Conservation (phyloP, 2,888 invertebrate genomes). For the Lamellibrachia satsuma region DNA sequence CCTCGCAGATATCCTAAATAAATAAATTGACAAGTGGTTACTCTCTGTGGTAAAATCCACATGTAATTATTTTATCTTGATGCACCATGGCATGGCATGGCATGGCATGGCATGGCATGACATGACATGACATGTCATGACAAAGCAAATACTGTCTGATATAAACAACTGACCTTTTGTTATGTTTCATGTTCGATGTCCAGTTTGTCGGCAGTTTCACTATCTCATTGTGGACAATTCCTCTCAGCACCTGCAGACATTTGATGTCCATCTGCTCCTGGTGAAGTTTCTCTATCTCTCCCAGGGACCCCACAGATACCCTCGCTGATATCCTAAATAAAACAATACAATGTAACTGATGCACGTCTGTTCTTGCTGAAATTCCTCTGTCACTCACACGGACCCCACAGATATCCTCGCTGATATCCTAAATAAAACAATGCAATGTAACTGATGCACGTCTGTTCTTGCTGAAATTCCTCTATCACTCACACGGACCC, state of each 20-base stretch:
- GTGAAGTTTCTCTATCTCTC: constrained; percentile 49
- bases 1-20: too few species aligned
- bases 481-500: too few species aligned
- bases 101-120: too few species aligned
- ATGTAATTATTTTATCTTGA: too few species aligned
- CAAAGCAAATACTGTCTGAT: not conserved
- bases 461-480: too few species aligned
- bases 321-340: constrained; percentile 39
- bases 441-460: too few species aligned
- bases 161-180: not conserved
- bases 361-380: not conserved
- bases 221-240: constrained; percentile 64
- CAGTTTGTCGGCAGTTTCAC: constrained; percentile 60
- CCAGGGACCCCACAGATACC: constrained; percentile 33
- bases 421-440: not conserved
- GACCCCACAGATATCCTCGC: not conserved
- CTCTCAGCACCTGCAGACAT: constrained; percentile 62
- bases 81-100: too few species aligned
- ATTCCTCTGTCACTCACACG: too few species aligned
- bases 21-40: too few species aligned
- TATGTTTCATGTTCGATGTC: constrained; percentile 36
- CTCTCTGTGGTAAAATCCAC: too few species aligned
- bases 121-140: not conserved
- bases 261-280: constrained; percentile 64
- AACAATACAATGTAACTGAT: not conserved